Evolutionary conservation across 2,888 invertebrate species (phyloP).

Genomic region (Ernsta delagoae): DNA sequence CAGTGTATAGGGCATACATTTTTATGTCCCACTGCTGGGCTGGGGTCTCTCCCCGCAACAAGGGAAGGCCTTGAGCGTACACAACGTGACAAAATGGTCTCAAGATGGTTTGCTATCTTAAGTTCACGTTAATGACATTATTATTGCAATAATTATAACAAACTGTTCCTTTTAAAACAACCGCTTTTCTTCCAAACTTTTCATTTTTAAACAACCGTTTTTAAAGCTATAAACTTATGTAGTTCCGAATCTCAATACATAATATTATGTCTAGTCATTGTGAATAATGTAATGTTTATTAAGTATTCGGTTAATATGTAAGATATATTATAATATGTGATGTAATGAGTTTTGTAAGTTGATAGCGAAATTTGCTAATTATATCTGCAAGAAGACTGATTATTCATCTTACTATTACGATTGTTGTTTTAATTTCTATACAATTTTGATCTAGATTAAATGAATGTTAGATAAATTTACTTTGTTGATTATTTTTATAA

Average conservation of each 20-base stretch:
- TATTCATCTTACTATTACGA: constrained; percentile 58
- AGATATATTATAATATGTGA: constrained; percentile 17
- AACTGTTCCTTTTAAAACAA: no score
- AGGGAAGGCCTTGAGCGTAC: no score
- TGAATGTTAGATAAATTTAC: constrained; percentile 70
- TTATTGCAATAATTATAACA: no score
- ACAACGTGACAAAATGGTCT: no score
- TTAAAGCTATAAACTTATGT: background rate
- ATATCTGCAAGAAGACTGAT: constrained; percentile 81
- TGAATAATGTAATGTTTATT: constrained; percentile 25
- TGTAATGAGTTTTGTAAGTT: constrained; percentile 44
- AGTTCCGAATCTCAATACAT: constrained; percentile 11
- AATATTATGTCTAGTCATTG: constrained; percentile 21
- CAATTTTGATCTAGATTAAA: constrained; percentile 65
- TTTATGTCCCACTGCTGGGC: no score
- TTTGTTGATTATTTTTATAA: background rate
- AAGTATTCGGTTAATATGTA: constrained; percentile 15
- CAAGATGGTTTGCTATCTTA: no score
- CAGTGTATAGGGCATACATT: no score
- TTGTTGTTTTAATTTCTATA: constrained; percentile 70
- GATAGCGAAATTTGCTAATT: constrained; percentile 60
- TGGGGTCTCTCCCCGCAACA: no score
- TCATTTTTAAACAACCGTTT: no score
- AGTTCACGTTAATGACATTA: no score
- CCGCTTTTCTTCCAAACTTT: no score